Base-by-base conservation (phyloP, 2,113 vertebrate species). In the Kryptolebias marmoratus region DNA sequence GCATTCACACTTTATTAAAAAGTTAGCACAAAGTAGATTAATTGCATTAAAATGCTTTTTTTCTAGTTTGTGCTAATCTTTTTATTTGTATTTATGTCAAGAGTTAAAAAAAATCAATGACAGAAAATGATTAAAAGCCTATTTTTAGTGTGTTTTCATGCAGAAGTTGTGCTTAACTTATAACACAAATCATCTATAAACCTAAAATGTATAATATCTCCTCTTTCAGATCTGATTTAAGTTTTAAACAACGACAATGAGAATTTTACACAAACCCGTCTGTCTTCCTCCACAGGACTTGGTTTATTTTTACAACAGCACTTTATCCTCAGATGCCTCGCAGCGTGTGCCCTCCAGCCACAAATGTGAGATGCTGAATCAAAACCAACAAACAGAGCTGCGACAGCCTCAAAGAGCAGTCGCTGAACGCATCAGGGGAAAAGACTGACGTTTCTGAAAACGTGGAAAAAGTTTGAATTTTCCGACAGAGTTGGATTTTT, bases 311-410 rank as follows among this genome's bases (percentile, higher is more conserved):
- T 47, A 56, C 36, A 72, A 30, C 22, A 3, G 5, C 9, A 16
- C 27, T 31, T 60, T 58, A 42, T 63, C 62, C 62, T 78, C 53
- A 56, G 7, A 32, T n/a, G 36, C n/a, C 63, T 77, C 63, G 1
- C 66, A 71, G 70, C 57, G 2, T 5, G 22, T 36, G 1, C 39
- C 68, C 66, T 18, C n/a, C 66, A 11, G 52, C 56, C 31, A 30
- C 71, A 84, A 66, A 58, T 59, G 71, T 76, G 63, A 45, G 52
- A 63, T 0, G 22, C 58, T 36, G 39, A 48, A 68, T 59, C n/a
- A 61, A 30, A 77, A 68, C 49, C 12, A 64, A 68, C 27, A 74
- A 80, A 45, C 45, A 39, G 9, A 2, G n/a, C 16, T 56, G 8
- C 49, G 30, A 12, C n/a, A 7, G 11, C 57, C 11, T 69, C 56